phyloP scores from a whole-genome alignment of 2,888 invertebrate species.

The Sphinx pinastri region DNA sequence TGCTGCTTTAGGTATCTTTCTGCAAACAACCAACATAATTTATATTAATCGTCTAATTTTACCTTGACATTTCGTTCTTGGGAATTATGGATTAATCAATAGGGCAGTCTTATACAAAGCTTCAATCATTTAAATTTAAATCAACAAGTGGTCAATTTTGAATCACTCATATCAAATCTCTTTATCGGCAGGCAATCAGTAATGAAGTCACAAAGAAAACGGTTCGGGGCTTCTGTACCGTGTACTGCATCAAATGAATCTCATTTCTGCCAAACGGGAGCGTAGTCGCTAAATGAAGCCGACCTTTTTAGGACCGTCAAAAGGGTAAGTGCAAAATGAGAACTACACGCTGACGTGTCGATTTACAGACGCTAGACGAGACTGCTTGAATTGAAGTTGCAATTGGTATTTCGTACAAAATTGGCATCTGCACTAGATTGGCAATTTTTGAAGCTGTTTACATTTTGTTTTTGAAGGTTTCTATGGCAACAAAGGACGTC shows the following conservation, averaged over 20 bases:
- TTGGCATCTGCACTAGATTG: neutral
- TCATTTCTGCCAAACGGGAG: conserved; percentile 53
- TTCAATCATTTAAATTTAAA: neutral
- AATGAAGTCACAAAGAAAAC: conserved; percentile 57
- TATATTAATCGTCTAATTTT: too few species aligned
- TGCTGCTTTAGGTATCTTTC: too few species aligned
- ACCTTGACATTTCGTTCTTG: too few species aligned
- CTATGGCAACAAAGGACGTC: neutral
- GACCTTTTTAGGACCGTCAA: conserved; percentile 68
- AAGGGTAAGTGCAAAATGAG: conserved; percentile 71
- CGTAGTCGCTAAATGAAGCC: conserved; percentile 63
- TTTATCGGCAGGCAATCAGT: conserved; percentile 48
- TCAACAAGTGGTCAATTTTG: neutral
- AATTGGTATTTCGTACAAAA: neutral
- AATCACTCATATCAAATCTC: conserved; percentile 2
- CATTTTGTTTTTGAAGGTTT: neutral
- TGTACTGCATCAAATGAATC: conserved; percentile 51
- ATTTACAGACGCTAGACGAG: conserved; percentile 41
- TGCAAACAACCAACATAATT: too few species aligned
- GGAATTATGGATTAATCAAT: neutral
- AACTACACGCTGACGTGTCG: conserved; percentile 50
- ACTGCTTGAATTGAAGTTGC: neutral
- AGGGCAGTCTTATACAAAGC: neutral
- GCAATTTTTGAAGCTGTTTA: neutral
- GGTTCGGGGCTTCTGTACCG: conserved; percentile 37